Evolutionary conservation across 2,797 vertebrate genomes (phyloP).

Genomic region (Falco biarmicus): DNA sequence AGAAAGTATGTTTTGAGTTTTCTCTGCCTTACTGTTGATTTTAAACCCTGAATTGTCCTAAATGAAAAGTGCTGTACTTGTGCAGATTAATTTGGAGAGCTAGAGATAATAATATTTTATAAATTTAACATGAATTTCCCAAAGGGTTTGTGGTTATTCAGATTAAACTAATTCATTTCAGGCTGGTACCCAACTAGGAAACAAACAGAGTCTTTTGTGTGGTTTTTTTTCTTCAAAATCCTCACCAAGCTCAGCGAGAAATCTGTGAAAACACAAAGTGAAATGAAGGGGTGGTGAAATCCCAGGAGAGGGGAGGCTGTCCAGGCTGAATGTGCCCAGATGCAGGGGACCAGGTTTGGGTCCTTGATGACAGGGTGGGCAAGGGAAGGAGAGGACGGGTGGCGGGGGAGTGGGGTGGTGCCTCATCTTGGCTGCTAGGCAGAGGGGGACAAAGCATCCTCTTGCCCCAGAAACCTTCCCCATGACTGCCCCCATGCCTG

Average conservation of each 20-base stretch:
- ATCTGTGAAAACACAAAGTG: background rate
- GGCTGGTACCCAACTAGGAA: background rate
- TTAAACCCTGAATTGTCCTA: background rate
- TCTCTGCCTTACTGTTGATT: background rate
- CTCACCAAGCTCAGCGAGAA: background rate
- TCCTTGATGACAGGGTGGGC: background rate
- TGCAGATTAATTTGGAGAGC: constrained; percentile 14
- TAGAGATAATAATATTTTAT: background rate
- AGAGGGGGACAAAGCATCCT: background rate
- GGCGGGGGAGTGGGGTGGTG: background rate
- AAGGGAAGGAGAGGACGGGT: background rate
- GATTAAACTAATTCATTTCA: background rate
- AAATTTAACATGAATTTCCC: background rate
- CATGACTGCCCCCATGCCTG: fast-evolving
- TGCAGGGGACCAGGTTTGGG: background rate
- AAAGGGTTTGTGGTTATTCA: background rate
- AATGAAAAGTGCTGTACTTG: background rate
- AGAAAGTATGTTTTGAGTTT: no score
- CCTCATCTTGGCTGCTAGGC: background rate
- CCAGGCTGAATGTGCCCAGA: background rate
- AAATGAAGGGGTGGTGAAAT: fast-evolving
- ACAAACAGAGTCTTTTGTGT: background rate
- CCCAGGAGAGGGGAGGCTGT: background rate
- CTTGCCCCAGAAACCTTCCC: background rate
- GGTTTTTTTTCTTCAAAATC: background rate